A percentile compares a stretch with the other conserved stretches of the same genome.
Evolutionary conservation across 2,113 vertebrate genomes (phyloP).

Genomic region (Cochlearius cochlearius): DNA sequence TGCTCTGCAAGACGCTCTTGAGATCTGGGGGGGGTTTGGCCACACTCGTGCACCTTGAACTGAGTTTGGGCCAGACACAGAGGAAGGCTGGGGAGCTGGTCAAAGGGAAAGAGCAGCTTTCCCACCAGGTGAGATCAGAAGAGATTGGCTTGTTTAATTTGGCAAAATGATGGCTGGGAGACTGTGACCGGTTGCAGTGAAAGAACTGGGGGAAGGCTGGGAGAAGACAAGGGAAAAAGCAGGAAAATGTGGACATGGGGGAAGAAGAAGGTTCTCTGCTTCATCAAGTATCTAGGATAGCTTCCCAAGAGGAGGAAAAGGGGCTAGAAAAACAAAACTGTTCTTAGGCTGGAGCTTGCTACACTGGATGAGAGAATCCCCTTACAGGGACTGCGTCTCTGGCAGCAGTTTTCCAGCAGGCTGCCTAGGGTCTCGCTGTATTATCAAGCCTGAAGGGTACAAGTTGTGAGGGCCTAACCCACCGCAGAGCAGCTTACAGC

Average conservation of each 20-base stretch:
- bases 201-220: not conserved
- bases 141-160: not conserved
- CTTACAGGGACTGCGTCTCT: not conserved
- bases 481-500: conserved; percentile 44
- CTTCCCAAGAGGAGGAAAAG: not conserved
- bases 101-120: not conserved
- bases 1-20: not conserved
- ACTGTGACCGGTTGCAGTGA: too few relatives aligned
- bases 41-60: not conserved
- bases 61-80: not conserved
- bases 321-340: not conserved
- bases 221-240: not conserved
- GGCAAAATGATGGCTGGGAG: not conserved
- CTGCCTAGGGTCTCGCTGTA: not conserved
- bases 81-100: not conserved
- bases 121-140: not conserved
- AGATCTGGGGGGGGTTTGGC: not conserved
- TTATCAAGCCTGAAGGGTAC: not conserved
- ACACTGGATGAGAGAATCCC: not conserved
- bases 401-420: not conserved
- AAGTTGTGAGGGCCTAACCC: not conserved
- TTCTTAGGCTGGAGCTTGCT: not conserved
- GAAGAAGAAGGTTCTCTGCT: not conserved
- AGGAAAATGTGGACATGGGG: not conserved
- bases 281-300: not conserved